A percentile compares a stretch with the other conserved stretches of the same genome.
phyloP scores from a whole-genome alignment of 2,888 invertebrate species.

The Eremobia ochroleuca region DNA sequence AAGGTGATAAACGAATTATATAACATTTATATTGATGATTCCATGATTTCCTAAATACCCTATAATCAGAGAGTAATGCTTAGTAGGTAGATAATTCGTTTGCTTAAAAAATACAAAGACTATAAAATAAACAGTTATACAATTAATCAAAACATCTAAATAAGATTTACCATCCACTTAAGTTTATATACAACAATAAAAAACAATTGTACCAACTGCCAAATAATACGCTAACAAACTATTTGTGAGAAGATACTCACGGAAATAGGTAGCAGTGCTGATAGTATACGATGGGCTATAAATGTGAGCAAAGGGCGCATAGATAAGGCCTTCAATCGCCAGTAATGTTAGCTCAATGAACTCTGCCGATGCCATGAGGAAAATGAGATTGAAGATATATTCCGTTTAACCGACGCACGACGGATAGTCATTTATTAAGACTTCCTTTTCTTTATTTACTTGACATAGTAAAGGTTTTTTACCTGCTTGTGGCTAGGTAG shows the following conservation, averaged over 20 bases:
- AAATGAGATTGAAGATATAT: constrained; percentile 56
- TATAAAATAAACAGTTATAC: not conserved
- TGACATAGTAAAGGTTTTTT: too few species aligned
- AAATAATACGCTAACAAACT: constrained; percentile 40
- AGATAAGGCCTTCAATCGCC: constrained; percentile 57
- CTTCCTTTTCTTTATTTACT: constrained; percentile 21
- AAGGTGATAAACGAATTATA: too few species aligned
- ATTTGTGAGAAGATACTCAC: constrained; percentile 40
- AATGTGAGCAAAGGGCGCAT: constrained; percentile 45
- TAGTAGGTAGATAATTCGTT: not conserved
- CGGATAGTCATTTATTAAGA: constrained; percentile 27
- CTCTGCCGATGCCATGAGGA: constrained; percentile 62
- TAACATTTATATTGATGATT: not conserved
- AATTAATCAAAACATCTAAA: not conserved
- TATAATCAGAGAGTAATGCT: not conserved
- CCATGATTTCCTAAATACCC: not conserved
- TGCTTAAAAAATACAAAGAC: not conserved
- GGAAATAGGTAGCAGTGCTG: constrained; percentile 51
- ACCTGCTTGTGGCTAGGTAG: too few species aligned
- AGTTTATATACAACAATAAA: constrained; percentile 40
- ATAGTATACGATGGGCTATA: constrained; percentile 52
- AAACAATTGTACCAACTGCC: constrained; percentile 29
- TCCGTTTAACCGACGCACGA: constrained; percentile 41
- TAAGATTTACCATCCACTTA: not conserved
- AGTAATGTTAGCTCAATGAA: constrained; percentile 52